phyloP scores from a whole-genome alignment of 2,888 invertebrate genomes.

The Lagria hirta region DNA sequence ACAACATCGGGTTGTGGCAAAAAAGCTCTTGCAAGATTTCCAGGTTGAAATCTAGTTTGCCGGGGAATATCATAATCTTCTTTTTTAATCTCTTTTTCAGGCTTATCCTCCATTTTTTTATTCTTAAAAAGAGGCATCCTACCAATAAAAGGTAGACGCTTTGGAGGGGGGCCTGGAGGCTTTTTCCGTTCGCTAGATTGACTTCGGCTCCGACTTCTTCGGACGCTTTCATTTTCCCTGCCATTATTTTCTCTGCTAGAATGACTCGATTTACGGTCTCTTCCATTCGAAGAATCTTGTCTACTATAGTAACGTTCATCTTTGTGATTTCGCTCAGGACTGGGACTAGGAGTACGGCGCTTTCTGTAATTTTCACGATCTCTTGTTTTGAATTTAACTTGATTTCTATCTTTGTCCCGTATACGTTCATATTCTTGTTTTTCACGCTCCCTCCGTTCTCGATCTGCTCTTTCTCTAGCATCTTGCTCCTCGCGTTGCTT shows the following conservation, averaged over 20 bases:
- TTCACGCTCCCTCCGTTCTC: conserved; percentile 44
- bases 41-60: conserved; percentile 51
- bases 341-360: conserved; percentile 37
- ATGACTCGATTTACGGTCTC: conserved; percentile 5
- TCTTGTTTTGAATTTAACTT: conserved; percentile 52
- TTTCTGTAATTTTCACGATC: conserved; percentile 45
- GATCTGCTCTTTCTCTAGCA: conserved; percentile 43
- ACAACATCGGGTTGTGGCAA: conserved; percentile 54
- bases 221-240: conserved; percentile 18
- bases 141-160: conserved; percentile 82
- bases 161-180: conserved; percentile 57
- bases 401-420: conserved; percentile 45
- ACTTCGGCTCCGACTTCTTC: conserved; percentile 24
- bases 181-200: conserved; percentile 39
- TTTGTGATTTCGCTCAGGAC: conserved; percentile 30
- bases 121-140: conserved; percentile 79
- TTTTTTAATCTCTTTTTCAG: conserved; percentile 60
- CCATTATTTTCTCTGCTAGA: conserved; percentile 27
- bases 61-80: conserved; percentile 52
- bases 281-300: conserved; percentile 3
- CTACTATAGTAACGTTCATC: conserved; percentile 6
- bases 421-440: conserved; percentile 48
- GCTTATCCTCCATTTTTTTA: conserved; percentile 53
- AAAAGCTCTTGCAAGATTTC: conserved; percentile 50
- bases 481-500: conserved; percentile 48